These are phyloP conservation scores for Erebia ligea DNA, from an alignment of 2,888 invertebrate species.

Conservation along the genomic window DNA sequence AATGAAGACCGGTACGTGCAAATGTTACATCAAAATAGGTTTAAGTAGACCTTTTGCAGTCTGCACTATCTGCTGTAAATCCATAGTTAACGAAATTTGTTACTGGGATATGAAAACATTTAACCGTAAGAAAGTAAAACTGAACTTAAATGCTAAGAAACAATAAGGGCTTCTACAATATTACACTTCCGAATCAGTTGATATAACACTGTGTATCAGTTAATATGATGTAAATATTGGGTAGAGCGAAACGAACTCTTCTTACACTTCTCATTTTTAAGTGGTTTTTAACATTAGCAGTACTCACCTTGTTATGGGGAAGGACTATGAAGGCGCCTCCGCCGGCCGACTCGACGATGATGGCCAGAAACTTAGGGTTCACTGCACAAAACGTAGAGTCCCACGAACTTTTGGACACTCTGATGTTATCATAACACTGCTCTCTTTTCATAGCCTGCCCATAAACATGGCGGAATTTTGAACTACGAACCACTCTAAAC, in stretches of 20 bases:
- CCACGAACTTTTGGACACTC: conserved; percentile 99
- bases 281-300: neutral
- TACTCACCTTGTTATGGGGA: conserved; percentile 93
- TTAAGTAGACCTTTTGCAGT: no score
- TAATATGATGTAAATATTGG: neutral
- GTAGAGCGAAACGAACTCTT: neutral
- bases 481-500: conserved; percentile 97
- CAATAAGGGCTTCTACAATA: no score
- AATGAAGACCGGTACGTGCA: no score
- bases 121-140: no score
- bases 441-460: conserved; percentile 96
- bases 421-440: conserved; percentile 98
- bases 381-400: conserved; percentile 99
- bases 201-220: neutral
- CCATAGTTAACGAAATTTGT: no score
- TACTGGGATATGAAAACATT: no score
- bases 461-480: conserved; percentile 98
- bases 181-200: no score
- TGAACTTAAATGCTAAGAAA: no score
- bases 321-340: conserved; percentile 98
- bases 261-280: neutral
- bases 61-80: no score
- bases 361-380: conserved; percentile 98
- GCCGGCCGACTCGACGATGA: conserved; percentile 98
- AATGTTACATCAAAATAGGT: no score